Evolutionary conservation across 2,888 invertebrate species (phyloP), one percentile per base, ranked within the genome.

Genomic region (Chesias legatella): DNA sequence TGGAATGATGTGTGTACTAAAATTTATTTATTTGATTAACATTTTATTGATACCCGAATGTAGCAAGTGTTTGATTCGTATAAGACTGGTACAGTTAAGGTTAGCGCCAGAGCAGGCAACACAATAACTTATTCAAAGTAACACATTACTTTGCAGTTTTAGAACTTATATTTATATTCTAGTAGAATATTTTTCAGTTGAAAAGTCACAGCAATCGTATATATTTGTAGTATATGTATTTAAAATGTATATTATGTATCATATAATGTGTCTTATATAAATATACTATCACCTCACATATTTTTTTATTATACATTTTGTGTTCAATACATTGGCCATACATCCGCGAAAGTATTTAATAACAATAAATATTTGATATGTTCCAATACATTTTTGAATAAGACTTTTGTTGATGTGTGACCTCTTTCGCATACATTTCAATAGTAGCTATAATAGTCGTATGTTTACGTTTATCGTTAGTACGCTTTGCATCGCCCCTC

Each of bases 401-500:
- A 23, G 22, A 31, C 9, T 25, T 40, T 26, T 31, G 38, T 46
- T 57, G 48, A 43, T 48, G 34, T 36, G 41, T 43, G 40, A 31
- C 7, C 23, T 3, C 17, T 6, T 7, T 47, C 35, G 39, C 48
- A 24, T 44, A 46, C 47, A 51, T 43, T 27, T 45, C 40, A 42
- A 46, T 26, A 41, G 35, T 51, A 63, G 62, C 43, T 11, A 40
- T 47, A 27, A 28, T 13, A 11, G 13, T 46, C 33, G 45, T 44
- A 10, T 29, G 28, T 33, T 27, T 42, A 26, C 41, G 39, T 45
- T 58, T 46, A 63, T 63, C 53, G 60, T 73, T 74, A 69, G 67
- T 79, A 73, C 49, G 83, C 82, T 81, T 81, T 46, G 77, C 81
- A 73, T 72, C 60, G 59, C 70, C 68, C 63, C 24, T 48, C 60